Conservation (phyloP, 2,113 vertebrate species). For the Bettongia penicillata region DNA sequence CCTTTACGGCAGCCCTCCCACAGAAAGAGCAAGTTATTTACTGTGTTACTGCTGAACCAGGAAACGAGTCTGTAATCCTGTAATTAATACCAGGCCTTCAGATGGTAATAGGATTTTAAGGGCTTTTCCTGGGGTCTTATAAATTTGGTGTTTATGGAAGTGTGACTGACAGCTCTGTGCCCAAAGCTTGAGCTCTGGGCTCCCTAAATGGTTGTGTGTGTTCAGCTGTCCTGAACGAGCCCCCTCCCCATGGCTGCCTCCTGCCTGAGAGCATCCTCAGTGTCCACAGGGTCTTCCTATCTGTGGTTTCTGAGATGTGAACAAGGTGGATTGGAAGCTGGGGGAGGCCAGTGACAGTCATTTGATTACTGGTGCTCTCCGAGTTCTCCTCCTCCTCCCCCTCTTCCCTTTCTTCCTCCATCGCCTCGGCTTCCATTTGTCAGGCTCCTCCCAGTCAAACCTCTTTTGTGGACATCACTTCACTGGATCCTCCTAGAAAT, state of each 20-base stretch:
- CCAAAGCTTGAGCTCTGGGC: not conserved
- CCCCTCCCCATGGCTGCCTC: not conserved
- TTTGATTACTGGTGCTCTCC: not conserved
- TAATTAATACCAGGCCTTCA: conserved; percentile 44
- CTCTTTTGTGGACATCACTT: not conserved
- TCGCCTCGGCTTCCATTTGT: fast-evolving
- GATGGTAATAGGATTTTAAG: conserved; percentile 12
- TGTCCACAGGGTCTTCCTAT: not conserved
- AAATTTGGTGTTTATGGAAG: conserved; percentile 28
- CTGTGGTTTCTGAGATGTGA: conserved; percentile 17
- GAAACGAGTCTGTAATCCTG: conserved; percentile 38
- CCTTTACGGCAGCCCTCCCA: conserved; percentile 5
- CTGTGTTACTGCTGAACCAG: conserved; percentile 10
- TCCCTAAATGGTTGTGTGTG: not conserved
- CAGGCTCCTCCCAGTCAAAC: not conserved
- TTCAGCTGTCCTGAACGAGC: conserved; percentile 10
- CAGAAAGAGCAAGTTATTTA: conserved; percentile 34
- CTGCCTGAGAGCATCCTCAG: not conserved
- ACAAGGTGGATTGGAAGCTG: not conserved
- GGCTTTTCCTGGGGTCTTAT: conserved; percentile 21
- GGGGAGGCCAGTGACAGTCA: not conserved
- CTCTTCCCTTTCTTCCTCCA: fast-evolving
- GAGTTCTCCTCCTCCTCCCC: no score
- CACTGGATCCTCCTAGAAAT: not conserved
- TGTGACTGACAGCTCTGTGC: not conserved